Base-by-base conservation (phyloP, 2,888 invertebrate genomes). In the Agonum fuliginosum region DNA sequence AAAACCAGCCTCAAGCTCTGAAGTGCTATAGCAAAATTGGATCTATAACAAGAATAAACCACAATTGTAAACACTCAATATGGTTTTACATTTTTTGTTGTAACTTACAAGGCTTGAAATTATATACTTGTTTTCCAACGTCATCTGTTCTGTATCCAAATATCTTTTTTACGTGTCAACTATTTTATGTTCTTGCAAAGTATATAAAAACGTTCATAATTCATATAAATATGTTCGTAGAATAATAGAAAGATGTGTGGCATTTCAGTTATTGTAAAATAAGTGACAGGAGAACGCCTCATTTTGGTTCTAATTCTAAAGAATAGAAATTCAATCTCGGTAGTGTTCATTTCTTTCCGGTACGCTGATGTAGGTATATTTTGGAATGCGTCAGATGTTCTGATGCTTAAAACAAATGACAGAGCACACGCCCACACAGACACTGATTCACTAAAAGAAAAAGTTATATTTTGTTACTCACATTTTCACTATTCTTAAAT, bases 321-420 rank as follows among this genome's bases (percentile, higher is more conserved):
- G 17, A 12, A 46, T 46, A 17, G 41, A 46, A 46, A 17, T 5
- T 6, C 8, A 46, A 46, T 41, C 41, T 41, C 14, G 8, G 41
- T 12, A 41, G 14, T 41, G 3, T 41, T 1, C 8, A 30, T 30
- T 5, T 30, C 30, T 30, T 8, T 5, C 30, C n/a, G n/a, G n/a
- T 12, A n/a, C 46, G 10, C 17, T 46, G 46, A 46, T 46, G 46
- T 46, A 46, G 46, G 46, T 46, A 46, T 46, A 17, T 19, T 0
- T 14, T 46, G 46, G 46, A 46, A 46, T 46, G 46, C 6, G 46
- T 17, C 17, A 12, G 12, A 17, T 17, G 46, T 46, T 41, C 12
- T 70, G 24, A 37, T 41, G 58, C 24, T 5, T 43, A 46, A 70
- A 70, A 70, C 70, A 70, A 70, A 70, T 70, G 70, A 70, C 46